Percentiles rank a stretch among this genome's conserved stretches.
Evolutionary conservation across 2,797 vertebrate genomes (phyloP).

Genomic region (Danio choprae): DNA sequence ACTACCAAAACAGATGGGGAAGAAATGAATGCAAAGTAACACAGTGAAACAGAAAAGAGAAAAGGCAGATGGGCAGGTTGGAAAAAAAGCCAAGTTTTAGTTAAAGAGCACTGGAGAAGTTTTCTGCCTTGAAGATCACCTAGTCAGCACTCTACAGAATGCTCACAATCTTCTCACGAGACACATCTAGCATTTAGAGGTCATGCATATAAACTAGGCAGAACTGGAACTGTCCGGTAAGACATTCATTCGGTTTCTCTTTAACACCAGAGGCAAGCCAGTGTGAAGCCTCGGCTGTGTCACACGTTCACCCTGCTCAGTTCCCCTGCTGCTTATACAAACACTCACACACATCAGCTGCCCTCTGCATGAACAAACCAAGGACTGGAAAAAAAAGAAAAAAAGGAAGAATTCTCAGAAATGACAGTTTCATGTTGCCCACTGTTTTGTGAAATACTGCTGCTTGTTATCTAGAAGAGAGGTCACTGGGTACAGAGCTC

Average conservation of each 20-base stretch:
- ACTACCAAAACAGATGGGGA: constrained; percentile 55
- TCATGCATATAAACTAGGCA: constrained; percentile 37
- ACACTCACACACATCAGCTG: constrained; percentile 45
- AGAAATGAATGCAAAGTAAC: constrained; percentile 31
- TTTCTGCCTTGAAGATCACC: neutral
- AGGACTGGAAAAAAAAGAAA: constrained; percentile 16
- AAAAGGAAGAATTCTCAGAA: constrained; percentile 59
- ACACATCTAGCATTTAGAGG: neutral
- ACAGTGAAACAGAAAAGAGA: constrained; percentile 23
- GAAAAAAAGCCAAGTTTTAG: neutral
- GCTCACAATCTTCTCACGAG: neutral
- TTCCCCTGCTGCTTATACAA: constrained; percentile 30
- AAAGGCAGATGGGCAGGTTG: constrained; percentile 21
- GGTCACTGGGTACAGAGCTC: constrained; percentile 46
- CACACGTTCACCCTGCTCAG: constrained; percentile 42
- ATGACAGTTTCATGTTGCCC: constrained; percentile 50
- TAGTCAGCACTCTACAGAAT: neutral
- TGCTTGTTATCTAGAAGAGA: constrained; percentile 48
- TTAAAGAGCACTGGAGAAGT: neutral
- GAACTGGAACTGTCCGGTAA: constrained; percentile 27
- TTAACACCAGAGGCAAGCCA: constrained; percentile 28
- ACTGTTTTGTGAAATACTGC: constrained; percentile 49
- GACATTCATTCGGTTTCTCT: constrained; percentile 32
- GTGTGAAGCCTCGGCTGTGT: constrained; percentile 29
- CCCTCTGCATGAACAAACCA: constrained; percentile 17